Conservation (phyloP, 2,113 vertebrate species). For the Neodon shergylaensis region DNA sequence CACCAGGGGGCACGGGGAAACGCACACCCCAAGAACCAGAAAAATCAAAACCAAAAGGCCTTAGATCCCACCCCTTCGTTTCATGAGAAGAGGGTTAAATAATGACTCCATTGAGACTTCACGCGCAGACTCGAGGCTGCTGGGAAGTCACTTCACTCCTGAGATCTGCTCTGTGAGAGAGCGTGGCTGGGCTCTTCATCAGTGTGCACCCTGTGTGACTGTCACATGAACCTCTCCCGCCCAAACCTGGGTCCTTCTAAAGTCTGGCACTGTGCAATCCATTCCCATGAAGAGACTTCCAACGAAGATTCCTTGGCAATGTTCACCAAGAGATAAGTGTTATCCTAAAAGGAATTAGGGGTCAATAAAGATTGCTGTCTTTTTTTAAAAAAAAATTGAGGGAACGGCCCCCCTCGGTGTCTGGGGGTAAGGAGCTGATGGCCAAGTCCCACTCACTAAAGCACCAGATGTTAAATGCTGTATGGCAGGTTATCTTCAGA, state of each 20-base stretch:
- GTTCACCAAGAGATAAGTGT: constrained; percentile 25
- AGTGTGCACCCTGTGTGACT: constrained; percentile 69
- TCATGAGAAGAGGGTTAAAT: constrained; percentile 66
- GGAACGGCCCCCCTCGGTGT: constrained; percentile 16
- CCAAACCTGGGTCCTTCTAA: constrained; percentile 42
- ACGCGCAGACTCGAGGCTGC: constrained; percentile 72
- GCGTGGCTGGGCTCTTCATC: constrained; percentile 77
- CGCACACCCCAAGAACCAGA: constrained; percentile 16
- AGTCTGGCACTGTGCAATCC: constrained; percentile 47
- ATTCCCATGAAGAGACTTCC: constrained; percentile 51
- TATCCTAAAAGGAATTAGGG: neutral
- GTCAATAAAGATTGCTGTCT: constrained; percentile 25
- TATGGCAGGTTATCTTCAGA: neutral
- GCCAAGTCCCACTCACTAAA: constrained; percentile 46
- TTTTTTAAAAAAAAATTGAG: constrained; percentile 14
- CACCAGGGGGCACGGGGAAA: constrained; percentile 42
- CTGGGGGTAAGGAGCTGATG: neutral
- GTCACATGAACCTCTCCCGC: constrained; percentile 54
- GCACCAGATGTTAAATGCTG: neutral
- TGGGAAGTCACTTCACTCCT: constrained; percentile 67
- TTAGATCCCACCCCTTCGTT: constrained; percentile 70
- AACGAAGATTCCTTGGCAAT: neutral
- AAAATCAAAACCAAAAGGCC: constrained; percentile 75
- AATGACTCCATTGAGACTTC: constrained; percentile 71
- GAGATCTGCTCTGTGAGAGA: constrained; percentile 65